Conservation (phyloP, 2,113 vertebrate genomes). For the Crotalus horridus region DNA sequence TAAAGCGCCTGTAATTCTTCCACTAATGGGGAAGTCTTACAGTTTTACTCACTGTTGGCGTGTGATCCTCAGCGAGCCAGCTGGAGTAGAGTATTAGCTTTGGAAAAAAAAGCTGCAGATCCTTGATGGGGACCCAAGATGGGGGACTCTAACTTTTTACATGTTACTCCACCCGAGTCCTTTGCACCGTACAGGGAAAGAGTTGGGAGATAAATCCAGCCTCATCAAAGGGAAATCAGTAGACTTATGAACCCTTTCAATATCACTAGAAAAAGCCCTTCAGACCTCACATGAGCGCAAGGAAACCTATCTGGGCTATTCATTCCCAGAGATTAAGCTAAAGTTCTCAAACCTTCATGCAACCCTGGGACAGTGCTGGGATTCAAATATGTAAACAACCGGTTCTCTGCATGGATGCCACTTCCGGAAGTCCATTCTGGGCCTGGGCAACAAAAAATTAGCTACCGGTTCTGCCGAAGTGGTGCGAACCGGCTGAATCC, state of each 20-base stretch:
- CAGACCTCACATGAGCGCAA: neutral
- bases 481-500: too few relatives aligned
- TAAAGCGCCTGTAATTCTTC: neutral
- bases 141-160: neutral
- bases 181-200: too few relatives aligned
- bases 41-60: neutral
- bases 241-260: neutral
- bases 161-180: neutral
- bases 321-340: neutral
- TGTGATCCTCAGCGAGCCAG: neutral
- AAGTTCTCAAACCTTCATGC: neutral
- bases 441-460: too few relatives aligned
- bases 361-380: neutral
- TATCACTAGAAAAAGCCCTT: neutral
- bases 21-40: neutral
- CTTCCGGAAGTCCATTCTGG: too few relatives aligned
- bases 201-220: neutral
- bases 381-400: too few relatives aligned
- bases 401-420: too few relatives aligned
- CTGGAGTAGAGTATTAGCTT: neutral
- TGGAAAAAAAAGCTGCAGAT: neutral
- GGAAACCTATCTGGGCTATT: neutral
- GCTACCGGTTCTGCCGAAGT: too few relatives aligned
- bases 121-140: neutral
- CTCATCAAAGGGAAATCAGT: neutral